These are phyloP conservation scores for Enteromius radiatus DNA, from an alignment of 2,797 vertebrate genomes.

Conservation along the genomic window DNA sequence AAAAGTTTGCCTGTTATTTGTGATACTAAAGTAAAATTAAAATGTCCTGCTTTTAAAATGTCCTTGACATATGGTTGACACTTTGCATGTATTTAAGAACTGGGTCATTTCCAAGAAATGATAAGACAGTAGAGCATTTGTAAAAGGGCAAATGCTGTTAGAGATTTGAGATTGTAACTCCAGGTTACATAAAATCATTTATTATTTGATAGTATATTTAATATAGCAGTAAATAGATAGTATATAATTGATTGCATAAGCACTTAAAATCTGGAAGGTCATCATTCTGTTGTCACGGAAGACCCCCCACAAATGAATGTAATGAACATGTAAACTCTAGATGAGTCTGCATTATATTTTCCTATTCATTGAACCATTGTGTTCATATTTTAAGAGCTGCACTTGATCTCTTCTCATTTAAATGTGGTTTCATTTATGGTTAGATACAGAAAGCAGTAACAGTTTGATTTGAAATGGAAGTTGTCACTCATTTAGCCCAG, in stretches of 20 bases:
- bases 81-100: neutral
- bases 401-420: neutral
- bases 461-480: conserved; percentile 1
- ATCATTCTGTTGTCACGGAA: neutral
- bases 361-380: neutral
- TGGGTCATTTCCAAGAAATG: neutral
- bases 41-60: neutral
- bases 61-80: neutral
- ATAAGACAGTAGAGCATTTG: conserved; percentile 13
- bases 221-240: neutral
- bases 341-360: neutral
- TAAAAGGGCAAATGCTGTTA: neutral
- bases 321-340: neutral
- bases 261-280: neutral
- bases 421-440: neutral
- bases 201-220: neutral
- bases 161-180: neutral
- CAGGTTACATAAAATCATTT: neutral
- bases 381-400: neutral
- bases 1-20: neutral
- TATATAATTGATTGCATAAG: conserved; percentile 6
- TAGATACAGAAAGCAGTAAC: neutral
- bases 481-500: neutral
- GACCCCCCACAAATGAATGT: neutral
- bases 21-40: neutral